Percentiles rank a stretch among this genome's conserved stretches.
Conservation (phyloP, 2,113 vertebrate genomes). For the Narcine bancroftii region DNA sequence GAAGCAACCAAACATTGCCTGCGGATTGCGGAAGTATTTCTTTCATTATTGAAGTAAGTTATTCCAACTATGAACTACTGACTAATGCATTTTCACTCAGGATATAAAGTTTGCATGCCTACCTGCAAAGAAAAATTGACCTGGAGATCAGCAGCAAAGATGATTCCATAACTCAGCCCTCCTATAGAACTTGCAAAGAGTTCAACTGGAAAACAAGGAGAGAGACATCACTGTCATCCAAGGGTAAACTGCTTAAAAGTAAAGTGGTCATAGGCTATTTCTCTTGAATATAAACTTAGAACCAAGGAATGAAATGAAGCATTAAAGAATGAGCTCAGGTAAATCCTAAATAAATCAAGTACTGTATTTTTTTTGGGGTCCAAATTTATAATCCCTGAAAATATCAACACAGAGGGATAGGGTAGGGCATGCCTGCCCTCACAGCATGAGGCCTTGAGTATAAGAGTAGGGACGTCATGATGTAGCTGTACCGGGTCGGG, state of each 20-base stretch:
- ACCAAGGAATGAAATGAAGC: not conserved
- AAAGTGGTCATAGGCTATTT: not conserved
- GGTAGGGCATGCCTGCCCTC: no score
- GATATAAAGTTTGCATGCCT: not conserved
- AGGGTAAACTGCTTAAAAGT: not conserved
- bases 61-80: not conserved
- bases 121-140: not conserved
- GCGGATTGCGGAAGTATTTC: not conserved
- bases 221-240: not conserved
- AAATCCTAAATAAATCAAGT: no score
- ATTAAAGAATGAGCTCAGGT: not conserved
- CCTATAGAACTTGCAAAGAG: not conserved
- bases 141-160: not conserved
- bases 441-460: no score
- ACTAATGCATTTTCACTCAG: not conserved
- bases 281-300: not conserved
- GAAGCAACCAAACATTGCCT: not conserved
- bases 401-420: no score
- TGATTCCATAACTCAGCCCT: not conserved
- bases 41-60: not conserved
- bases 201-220: not conserved
- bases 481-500: no score
- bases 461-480: no score
- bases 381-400: no score
- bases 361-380: no score